A percentile compares a stretch with the other conserved stretches of the same genome.
These are phyloP conservation scores for Tragelaphus strepsiceros DNA, from an alignment of 2,113 vertebrate genomes.

Conservation along the genomic window DNA sequence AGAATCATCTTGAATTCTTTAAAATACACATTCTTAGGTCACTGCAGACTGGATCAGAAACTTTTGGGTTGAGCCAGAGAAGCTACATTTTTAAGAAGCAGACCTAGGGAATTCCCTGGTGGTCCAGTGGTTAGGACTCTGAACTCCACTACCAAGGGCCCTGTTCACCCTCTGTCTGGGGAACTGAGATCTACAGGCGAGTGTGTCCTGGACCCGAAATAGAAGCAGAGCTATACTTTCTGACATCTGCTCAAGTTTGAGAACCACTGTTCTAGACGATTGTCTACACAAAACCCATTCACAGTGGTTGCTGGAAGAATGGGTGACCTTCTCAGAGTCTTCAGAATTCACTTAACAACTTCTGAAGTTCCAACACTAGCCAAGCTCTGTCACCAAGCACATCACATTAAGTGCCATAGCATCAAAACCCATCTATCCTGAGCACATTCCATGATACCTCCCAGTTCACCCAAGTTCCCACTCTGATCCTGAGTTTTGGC, in stretches of 20 bases:
- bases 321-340: background rate
- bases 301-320: background rate
- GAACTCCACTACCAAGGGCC: background rate
- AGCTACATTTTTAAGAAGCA: background rate
- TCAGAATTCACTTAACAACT: background rate
- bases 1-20: background rate
- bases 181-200: background rate
- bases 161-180: background rate
- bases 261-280: accelerated
- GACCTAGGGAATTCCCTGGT: background rate
- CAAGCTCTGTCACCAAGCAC: background rate
- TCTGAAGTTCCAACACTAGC: background rate
- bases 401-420: background rate
- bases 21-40: background rate
- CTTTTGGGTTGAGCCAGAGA: background rate
- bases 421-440: background rate
- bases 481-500: background rate
- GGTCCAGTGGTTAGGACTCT: background rate
- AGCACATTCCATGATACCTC: background rate
- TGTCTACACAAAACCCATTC: background rate
- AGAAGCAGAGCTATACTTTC: background rate
- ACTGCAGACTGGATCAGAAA: background rate
- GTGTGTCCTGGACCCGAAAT: background rate
- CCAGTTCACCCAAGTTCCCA: background rate
- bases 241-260: background rate